Evolutionary conservation across 2,888 invertebrate genomes (phyloP), one percentile per base, ranked within the genome.

Genomic region (Escarpia spicata): DNA sequence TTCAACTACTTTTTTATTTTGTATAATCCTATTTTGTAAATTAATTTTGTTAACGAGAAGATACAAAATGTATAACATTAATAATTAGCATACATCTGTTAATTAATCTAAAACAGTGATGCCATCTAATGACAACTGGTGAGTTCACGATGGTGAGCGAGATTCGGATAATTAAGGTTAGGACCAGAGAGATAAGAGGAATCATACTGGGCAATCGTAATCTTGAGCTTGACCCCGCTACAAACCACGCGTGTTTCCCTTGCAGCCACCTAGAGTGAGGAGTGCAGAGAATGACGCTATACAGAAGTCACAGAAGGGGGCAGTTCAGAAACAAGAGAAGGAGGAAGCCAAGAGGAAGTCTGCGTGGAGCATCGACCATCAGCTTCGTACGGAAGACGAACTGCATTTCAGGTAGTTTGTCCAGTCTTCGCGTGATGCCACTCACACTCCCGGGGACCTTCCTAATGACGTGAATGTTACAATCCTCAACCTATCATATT

Each of bases 291-390:
- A 26, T 26, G 0, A 2, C 75, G n/a, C 75, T 6, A 75, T 26
- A 75, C 19, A 2, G 12, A 92, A 94, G 52, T 52, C 52, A 9
- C 52, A 52, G 45, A 95, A 95, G 93, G 95, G 95, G 92, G 95
- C 95, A 92, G 95, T 95, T 45, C 95, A 95, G 92, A 94, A 94
- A 90, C 95, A 95, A 92, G 94, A 93, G 4, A 95, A 95, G 92
- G 96, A 95, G 92, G 95, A 95, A 93, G 92, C 94, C 15, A 95
- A 94, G 92, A 94, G 95, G 94, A 94, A 94, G 93, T 95, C 95
- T 31, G 93, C 95, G 15, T 96, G 96, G 96, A 96, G 95, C 93
- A 93, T 96, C 60, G 96, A 96, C 93, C 95, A 95, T 93, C 95
- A 95, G 92, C 94, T 95, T 8, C 93, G 93, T 91, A 92, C 92